Conservation (phyloP, 2,113 vertebrate genomes). For the Oryzias woworae region DNA sequence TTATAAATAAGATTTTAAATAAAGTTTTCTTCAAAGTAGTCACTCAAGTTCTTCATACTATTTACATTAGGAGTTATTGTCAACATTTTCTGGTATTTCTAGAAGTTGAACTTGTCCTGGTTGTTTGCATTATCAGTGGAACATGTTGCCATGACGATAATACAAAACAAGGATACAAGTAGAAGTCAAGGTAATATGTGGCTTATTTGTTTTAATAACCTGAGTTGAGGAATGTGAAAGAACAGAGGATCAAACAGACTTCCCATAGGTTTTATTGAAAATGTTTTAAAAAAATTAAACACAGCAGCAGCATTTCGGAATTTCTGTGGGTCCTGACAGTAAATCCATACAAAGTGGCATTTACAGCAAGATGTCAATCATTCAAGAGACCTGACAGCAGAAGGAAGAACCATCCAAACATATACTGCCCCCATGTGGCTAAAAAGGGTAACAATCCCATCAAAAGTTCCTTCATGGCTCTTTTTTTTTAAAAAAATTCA, state of each 20-base stretch:
- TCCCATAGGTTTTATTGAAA: slow-evolving; percentile 72
- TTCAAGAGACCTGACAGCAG: slow-evolving; percentile 9
- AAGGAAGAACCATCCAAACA: slow-evolving; percentile 8
- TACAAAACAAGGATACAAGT: not conserved
- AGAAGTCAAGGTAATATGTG: not conserved
- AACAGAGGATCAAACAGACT: slow-evolving; percentile 3
- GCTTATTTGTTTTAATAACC: not conserved
- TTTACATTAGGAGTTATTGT: not conserved
- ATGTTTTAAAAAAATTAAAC: slow-evolving; percentile 69
- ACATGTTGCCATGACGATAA: not conserved
- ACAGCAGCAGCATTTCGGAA: slow-evolving; percentile 63
- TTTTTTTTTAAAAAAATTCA: not conserved
- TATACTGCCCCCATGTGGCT: slow-evolving; percentile 40
- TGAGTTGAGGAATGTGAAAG: too few species aligned
- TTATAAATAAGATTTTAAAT: too few species aligned
- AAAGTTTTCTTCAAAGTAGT: not conserved
- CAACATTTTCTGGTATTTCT: too few species aligned
- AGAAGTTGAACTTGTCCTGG: not conserved
- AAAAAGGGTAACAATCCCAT: slow-evolving; percentile 24
- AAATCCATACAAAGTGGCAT: slow-evolving; percentile 62
- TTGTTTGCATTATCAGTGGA: not conserved
- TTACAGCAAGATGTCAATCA: slow-evolving; percentile 27
- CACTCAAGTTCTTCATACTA: not conserved
- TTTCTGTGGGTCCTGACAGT: slow-evolving; percentile 44
- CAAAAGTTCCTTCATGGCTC: not conserved